Conservation (phyloP, 2,113 vertebrate genomes). For the Scomber japonicus region DNA sequence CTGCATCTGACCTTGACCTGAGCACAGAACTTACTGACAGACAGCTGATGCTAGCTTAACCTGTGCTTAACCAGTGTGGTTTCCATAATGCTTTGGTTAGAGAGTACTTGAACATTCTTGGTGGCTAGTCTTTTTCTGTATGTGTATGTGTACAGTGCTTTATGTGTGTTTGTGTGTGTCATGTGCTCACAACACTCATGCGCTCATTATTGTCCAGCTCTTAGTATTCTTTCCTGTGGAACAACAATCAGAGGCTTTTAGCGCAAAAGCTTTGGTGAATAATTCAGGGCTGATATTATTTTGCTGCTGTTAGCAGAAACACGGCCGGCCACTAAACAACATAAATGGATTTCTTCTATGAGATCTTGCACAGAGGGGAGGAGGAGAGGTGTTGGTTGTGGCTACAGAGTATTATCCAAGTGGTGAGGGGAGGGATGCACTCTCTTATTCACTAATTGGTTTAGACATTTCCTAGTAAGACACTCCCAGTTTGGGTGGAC, state of each 20-base stretch:
- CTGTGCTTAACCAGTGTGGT: conserved; percentile 50
- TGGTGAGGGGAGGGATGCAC: conserved; percentile 70
- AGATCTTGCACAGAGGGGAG: conserved; percentile 76
- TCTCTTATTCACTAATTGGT: conserved; percentile 86
- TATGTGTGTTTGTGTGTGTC: conserved; percentile 44
- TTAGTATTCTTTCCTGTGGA: conserved; percentile 82
- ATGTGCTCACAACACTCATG: conserved; percentile 51
- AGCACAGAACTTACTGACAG: conserved; percentile 8
- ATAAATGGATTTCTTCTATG: conserved; percentile 91
- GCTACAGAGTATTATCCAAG: conserved; percentile 59
- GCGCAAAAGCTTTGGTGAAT: conserved; percentile 90
- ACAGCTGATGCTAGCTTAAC: conserved; percentile 24
- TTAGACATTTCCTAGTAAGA: conserved; percentile 85
- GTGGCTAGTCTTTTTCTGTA: conserved; percentile 34
- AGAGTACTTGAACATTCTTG: conserved; percentile 25
- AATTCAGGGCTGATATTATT: conserved; percentile 92
- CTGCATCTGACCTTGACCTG: conserved; percentile 30
- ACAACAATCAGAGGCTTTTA: conserved; percentile 91
- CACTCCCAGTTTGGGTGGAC: conserved; percentile 91
- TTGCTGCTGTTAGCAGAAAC: conserved; percentile 85
- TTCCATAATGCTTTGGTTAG: conserved; percentile 36
- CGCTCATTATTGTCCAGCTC: conserved; percentile 75
- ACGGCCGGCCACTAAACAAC: conserved; percentile 87
- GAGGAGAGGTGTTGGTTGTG: conserved; percentile 69
- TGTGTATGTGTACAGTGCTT: conserved; percentile 7